Percentiles rank a stretch among this genome's conserved stretches.
phyloP scores from a whole-genome alignment of 2,797 vertebrate genomes.

The Phalloptychus januarius region DNA sequence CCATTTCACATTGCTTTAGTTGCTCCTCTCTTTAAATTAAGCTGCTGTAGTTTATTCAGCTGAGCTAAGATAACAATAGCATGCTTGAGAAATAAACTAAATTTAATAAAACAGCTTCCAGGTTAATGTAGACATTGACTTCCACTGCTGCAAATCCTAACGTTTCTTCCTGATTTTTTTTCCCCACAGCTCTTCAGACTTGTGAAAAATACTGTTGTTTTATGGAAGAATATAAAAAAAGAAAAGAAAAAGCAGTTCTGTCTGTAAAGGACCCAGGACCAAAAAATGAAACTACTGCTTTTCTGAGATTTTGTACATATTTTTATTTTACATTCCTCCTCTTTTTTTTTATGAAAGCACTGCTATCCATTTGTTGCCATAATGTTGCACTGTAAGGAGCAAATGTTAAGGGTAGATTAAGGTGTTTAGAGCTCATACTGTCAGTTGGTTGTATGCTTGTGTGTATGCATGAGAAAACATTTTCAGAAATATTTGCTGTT shows the following conservation, averaged over 20 bases:
- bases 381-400: constrained; percentile 79
- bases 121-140: neutral
- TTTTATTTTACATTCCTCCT: constrained; percentile 71
- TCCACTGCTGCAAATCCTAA: constrained; percentile 31
- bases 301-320: constrained; percentile 77
- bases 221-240: constrained; percentile 64
- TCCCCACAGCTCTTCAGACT: constrained; percentile 60
- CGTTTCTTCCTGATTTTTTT: constrained; percentile 20
- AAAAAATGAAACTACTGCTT: constrained; percentile 79
- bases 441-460: constrained; percentile 73
- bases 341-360: constrained; percentile 71
- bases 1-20: constrained; percentile 6
- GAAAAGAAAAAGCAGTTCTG: constrained; percentile 69
- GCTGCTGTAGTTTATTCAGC: neutral
- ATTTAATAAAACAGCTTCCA: neutral
- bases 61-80: neutral
- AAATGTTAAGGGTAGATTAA: constrained; percentile 67
- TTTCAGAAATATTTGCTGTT: constrained; percentile 67
- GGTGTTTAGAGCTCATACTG: constrained; percentile 68
- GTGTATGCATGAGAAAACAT: constrained; percentile 71
- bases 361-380: constrained; percentile 80
- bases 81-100: neutral
- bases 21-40: neutral
- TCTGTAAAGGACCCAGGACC: constrained; percentile 73
- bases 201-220: constrained; percentile 74